Evolutionary conservation across 2,113 vertebrate genomes (phyloP).

Genomic region (Protobothrops flavoviridis): DNA sequence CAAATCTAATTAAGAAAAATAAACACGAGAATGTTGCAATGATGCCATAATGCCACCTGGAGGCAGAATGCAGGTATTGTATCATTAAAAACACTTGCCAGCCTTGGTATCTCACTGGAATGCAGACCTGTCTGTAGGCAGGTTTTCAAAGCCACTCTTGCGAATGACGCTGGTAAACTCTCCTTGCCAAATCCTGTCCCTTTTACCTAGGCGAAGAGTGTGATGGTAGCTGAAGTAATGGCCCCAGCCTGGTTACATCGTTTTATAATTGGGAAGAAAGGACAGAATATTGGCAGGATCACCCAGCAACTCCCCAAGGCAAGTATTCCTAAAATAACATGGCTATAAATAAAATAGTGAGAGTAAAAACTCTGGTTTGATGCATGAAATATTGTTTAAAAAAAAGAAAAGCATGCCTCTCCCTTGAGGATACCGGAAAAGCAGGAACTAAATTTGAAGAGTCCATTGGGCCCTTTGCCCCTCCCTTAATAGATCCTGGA

Average conservation of each 20-base stretch:
- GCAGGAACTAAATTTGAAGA: neutral
- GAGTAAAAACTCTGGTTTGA: neutral
- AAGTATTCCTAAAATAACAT: neutral
- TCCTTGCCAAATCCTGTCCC: neutral
- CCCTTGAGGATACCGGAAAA: neutral
- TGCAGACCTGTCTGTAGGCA: neutral
- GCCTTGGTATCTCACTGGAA: neutral
- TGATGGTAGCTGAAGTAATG: conserved; percentile 74
- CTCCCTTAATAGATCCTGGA: neutral
- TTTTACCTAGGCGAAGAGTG: conserved; percentile 70
- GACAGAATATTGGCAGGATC: conserved; percentile 78
- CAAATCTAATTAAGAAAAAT: neutral
- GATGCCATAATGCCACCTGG: neutral
- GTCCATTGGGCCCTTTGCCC: neutral
- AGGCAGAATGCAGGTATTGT: neutral
- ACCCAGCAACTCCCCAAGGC: conserved; percentile 78
- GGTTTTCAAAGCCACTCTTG: no score
- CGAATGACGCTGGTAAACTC: neutral
- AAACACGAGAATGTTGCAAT: neutral
- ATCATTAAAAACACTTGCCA: neutral
- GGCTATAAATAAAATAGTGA: neutral
- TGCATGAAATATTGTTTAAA: neutral
- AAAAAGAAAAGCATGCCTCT: neutral
- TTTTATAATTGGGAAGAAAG: conserved; percentile 83
- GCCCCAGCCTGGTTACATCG: conserved; percentile 81